Evolutionary conservation across 2,888 invertebrate species (phyloP).

Genomic region (Mesorhabditis sp.): DNA sequence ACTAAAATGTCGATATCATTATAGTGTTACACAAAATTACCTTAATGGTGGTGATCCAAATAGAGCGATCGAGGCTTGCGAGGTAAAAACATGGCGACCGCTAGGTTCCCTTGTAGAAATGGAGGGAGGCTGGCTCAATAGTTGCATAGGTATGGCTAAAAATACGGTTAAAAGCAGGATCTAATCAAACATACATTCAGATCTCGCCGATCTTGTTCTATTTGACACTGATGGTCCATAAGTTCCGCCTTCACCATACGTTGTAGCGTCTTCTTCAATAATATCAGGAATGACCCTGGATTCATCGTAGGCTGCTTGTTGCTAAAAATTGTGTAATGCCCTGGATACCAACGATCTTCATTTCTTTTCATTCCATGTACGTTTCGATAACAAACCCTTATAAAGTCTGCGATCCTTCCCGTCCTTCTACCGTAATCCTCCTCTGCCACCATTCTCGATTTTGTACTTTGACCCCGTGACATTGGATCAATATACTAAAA

Average conservation of each 20-base stretch:
- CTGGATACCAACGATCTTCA: too few relatives aligned
- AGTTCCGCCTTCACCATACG: background rate
- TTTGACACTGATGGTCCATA: background rate
- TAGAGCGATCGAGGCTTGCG: background rate
- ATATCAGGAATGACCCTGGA: background rate
- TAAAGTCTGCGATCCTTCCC: background rate
- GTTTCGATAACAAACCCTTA: background rate
- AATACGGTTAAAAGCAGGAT: background rate
- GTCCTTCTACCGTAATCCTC: constrained; percentile 5
- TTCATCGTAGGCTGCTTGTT: background rate
- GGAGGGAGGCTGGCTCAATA: background rate
- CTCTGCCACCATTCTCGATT: background rate
- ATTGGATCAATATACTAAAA: constrained; percentile 4
- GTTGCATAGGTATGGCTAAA: background rate
- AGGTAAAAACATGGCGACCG: background rate
- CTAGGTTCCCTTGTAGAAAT: background rate
- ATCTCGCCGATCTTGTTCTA: background rate
- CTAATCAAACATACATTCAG: background rate
- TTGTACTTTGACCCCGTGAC: background rate
- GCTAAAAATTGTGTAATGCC: too few relatives aligned
- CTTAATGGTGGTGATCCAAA: background rate
- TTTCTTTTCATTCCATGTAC: too few relatives aligned
- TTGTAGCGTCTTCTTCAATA: background rate
- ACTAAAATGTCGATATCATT: background rate
- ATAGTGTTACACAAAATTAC: background rate